Conservation (phyloP, 2,113 vertebrate genomes). For the Plecturocebus donacophilus region DNA sequence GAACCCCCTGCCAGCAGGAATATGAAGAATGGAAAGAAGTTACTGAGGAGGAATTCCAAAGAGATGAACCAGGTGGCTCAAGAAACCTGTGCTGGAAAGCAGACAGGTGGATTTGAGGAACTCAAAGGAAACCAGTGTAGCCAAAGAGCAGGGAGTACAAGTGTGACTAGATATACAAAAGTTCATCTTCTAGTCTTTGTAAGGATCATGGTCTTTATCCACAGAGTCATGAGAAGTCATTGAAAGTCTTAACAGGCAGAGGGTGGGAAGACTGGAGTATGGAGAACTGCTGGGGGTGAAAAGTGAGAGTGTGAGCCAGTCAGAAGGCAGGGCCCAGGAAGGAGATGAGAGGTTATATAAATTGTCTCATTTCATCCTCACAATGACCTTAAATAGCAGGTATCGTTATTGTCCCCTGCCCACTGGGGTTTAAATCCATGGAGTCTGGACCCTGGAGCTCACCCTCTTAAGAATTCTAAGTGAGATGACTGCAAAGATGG, state of each 20-base stretch:
- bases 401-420: not conserved
- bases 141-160: not conserved
- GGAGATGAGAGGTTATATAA: not conserved
- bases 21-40: not conserved
- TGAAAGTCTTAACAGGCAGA: not conserved
- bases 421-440: not conserved
- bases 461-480: not conserved
- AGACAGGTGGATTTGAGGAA: not conserved
- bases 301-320: not conserved
- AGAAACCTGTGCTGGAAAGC: not conserved
- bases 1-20: not conserved
- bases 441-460: not conserved
- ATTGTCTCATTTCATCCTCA: not conserved
- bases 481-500: not conserved
- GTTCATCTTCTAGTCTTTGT: not conserved
- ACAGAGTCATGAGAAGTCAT: not conserved
- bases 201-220: not conserved
- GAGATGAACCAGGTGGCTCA: not conserved
- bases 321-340: not conserved
- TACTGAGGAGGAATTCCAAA: not conserved
- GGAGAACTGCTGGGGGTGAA: not conserved
- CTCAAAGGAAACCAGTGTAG: not conserved
- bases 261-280: not conserved
- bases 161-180: not conserved
- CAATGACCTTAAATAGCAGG: not conserved